Evolutionary conservation across 35 echinoderm and acorn worm genomes (phyloP).

Genomic region (Acanthaster planci): DNA sequence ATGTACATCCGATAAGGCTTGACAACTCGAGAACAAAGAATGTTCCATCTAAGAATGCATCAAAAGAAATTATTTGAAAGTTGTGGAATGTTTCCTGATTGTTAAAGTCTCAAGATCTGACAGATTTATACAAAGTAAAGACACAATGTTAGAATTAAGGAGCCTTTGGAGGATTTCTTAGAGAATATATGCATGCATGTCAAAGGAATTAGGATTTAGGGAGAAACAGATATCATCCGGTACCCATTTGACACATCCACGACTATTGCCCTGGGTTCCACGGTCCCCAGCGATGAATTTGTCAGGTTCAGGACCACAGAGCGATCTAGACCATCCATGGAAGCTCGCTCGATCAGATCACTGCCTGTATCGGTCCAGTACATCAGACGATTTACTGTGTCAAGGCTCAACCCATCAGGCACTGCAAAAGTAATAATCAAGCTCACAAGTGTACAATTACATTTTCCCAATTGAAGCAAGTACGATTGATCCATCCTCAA

Average conservation of each 20-base stretch:
- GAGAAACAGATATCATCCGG: neutral
- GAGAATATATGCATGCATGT: too few species aligned
- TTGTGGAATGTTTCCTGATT: too few species aligned
- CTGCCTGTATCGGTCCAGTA: slow-evolving; percentile 88
- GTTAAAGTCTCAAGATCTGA: too few species aligned
- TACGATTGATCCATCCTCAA: too few species aligned
- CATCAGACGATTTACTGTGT: slow-evolving; percentile 20
- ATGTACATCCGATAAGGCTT: too few species aligned
- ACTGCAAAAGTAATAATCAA: neutral
- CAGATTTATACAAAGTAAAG: too few species aligned
- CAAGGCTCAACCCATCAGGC: slow-evolving; percentile 15
- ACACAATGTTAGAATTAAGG: too few species aligned
- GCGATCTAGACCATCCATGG: slow-evolving; percentile 71
- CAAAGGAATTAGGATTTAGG: neutral
- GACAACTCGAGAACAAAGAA: too few species aligned
- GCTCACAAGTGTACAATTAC: neutral
- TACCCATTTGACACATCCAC: slow-evolving; percentile 68
- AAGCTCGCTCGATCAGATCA: slow-evolving; percentile 79
- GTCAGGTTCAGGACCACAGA: slow-evolving; percentile 28
- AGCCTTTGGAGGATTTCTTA: too few species aligned
- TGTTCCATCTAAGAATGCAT: too few species aligned
- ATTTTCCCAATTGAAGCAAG: too few species aligned
- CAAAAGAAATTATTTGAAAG: too few species aligned
- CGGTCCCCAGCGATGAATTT: slow-evolving; percentile 26
- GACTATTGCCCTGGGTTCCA: slow-evolving; percentile 87